Evolutionary conservation across 2,113 vertebrate species (phyloP).

Genomic region (Engystomops pustulosus): DNA sequence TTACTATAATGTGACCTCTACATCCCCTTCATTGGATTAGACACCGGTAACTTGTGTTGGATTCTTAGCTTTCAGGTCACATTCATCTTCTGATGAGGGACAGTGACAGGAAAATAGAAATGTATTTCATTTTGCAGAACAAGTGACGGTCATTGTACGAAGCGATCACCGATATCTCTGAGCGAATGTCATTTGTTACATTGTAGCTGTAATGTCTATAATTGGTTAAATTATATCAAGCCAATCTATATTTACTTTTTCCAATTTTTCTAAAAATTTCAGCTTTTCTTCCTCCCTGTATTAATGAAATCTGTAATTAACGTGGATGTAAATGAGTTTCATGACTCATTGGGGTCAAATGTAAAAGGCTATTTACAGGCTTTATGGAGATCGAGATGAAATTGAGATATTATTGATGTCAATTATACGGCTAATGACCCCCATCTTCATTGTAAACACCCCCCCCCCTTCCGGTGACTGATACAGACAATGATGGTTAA

Average conservation of each 20-base stretch:
- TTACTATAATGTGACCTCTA: no score
- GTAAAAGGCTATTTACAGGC: conserved; percentile 34
- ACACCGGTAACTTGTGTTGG: neutral
- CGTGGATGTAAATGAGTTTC: conserved; percentile 3
- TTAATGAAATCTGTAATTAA: conserved; percentile 48
- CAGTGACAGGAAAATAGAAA: neutral
- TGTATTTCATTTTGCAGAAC: conserved; percentile 6
- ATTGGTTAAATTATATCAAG: neutral
- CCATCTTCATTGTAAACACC: conserved; percentile 19
- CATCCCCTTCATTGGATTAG: neutral
- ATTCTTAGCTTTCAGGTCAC: neutral
- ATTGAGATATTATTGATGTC: conserved; percentile 35
- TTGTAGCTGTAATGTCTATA: neutral
- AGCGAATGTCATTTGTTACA: conserved; percentile 6
- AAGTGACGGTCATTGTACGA: neutral
- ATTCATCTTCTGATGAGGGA: neutral
- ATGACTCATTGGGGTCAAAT: conserved; percentile 36
- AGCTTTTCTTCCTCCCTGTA: neutral
- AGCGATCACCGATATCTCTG: neutral
- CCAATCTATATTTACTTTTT: neutral
- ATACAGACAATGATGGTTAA: neutral
- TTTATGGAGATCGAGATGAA: conserved; percentile 28
- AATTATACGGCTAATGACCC: conserved; percentile 20
- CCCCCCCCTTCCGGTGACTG: neutral
- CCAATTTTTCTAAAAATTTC: neutral